Evolutionary conservation across 2,797 vertebrate species (phyloP), one percentile per base, ranked within the genome.

Genomic region (Acipenser transmontanus): DNA sequence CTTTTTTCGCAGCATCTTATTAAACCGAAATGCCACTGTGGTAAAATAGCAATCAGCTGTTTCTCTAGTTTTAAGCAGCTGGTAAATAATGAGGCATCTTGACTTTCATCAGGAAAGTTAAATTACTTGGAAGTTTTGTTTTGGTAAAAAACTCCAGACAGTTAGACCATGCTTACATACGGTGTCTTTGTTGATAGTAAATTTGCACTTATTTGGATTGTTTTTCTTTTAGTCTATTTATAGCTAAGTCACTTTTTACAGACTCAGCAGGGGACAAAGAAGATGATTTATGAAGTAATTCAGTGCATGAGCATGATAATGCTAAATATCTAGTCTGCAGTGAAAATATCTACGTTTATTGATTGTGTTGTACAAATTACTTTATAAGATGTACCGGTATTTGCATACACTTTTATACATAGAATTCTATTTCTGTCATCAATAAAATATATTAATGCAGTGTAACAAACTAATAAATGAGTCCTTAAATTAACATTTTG

Each of bases 31-130:
- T 64, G 68, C 71, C 67, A 69, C 50, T 56, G 63, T 63, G 63
- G 66, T 71, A 52, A 65, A 70, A 63, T 34, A 66, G 63, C 67
- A 68, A 54, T 57, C 71, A 61, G 63, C 66, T 66, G 17, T 68
- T 65, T 68, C 63, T 64, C 69, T 67, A 68, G 67, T 73, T 70
- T 77, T 67, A 67, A 66, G 50, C 69, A 69, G 62, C 64, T 54
- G 59, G 63, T 75, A 75, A 77, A 72, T 75, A 77, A 77, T 74
- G 72, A 70, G 71, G 69, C 54, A 65, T 64, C 64, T 70, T 73
- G 59, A 65, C 64, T 71, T 63, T 70, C 72, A 68, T 70, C 68
- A 48, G 68, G 69, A 61, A 64, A 48, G 61, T 34, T 61, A 13
- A 20, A 20, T 49, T 62, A 48, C 73, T 69, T 13, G 47, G 13